Percentiles rank a stretch among this genome's conserved stretches.
Conservation (phyloP, 2,113 vertebrate genomes). For the Tretioscincus oriximinensis region DNA sequence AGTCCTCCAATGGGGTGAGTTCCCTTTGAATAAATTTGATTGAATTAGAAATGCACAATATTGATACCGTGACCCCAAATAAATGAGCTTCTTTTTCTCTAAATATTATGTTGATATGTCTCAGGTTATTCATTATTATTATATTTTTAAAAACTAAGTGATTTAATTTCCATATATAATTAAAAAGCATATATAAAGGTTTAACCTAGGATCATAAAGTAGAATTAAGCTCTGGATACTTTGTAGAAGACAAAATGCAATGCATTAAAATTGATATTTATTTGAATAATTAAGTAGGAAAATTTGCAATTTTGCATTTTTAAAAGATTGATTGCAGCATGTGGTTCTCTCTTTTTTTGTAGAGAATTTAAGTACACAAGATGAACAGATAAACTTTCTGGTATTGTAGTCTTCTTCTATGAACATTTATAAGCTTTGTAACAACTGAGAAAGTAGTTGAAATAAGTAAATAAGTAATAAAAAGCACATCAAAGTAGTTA, state of each 20-base stretch:
- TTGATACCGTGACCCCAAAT: constrained; percentile 60
- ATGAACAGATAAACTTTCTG: constrained; percentile 50
- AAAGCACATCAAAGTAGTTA: constrained; percentile 78
- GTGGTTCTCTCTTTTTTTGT: constrained; percentile 5
- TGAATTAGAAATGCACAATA: constrained; percentile 63
- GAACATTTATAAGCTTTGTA: constrained; percentile 58
- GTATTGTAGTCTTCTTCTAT: constrained; percentile 44
- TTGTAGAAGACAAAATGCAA: constrained; percentile 34
- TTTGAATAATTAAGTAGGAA: constrained; percentile 44
- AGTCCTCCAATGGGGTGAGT: constrained; percentile 51
- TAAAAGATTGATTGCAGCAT: constrained; percentile 24
- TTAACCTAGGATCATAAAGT: constrained; percentile 35
- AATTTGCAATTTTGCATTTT: constrained; percentile 48
- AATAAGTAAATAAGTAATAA: constrained; percentile 80
- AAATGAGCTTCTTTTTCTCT: constrained; percentile 45
- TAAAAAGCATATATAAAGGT: constrained; percentile 39
- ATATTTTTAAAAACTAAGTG: constrained; percentile 29
- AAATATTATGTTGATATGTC: constrained; percentile 39
- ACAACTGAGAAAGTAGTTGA: constrained; percentile 68
- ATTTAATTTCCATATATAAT: constrained; percentile 53
- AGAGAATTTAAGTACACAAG: constrained; percentile 32
- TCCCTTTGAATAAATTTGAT: constrained; percentile 60
- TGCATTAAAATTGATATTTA: constrained; percentile 29
- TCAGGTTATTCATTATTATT: background rate
- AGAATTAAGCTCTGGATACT: constrained; percentile 24